Percentiles rank a stretch among this genome's conserved stretches.
These are phyloP conservation scores for Leptinotarsa peninsularis DNA, from an alignment of 2,888 invertebrate genomes.

Conservation along the genomic window DNA sequence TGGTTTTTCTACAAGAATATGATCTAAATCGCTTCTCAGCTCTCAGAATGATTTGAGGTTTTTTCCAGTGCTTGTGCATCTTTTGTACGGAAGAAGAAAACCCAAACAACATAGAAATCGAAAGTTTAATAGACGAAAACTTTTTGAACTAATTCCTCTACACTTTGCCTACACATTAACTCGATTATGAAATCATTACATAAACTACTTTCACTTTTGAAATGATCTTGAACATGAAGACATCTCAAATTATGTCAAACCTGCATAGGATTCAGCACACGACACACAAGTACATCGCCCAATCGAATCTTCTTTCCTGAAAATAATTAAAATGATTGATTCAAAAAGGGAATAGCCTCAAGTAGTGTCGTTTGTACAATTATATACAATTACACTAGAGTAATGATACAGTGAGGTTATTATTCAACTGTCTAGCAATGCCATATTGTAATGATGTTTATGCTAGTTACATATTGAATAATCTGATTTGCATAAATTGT, in stretches of 20 bases:
- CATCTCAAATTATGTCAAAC: not conserved
- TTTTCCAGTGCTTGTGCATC: no score
- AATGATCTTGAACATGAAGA: conserved; percentile 2
- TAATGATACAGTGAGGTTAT: conserved; percentile 29
- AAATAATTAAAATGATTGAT: not conserved
- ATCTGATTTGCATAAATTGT: conserved; percentile 16
- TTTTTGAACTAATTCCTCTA: not conserved
- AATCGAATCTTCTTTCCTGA: not conserved
- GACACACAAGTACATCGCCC: not conserved
- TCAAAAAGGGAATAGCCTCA: conserved; percentile 20
- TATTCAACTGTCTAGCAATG: conserved; percentile 31
- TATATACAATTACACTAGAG: conserved; percentile 26
- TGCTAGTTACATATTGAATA: conserved; percentile 17
- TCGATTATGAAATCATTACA: not conserved
- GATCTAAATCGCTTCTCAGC: no score
- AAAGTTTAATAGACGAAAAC: not conserved
- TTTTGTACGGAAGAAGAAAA: no score
- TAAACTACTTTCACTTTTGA: not conserved
- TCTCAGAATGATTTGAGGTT: no score
- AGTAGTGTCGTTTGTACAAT: conserved; percentile 28
- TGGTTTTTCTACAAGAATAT: no score
- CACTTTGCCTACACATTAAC: not conserved
- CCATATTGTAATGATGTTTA: conserved; percentile 14
- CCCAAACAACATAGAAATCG: no score
- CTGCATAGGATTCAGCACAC: not conserved